Evolutionary conservation across 37 sponge, comb jelly and placozoan genomes (phyloP).

Genomic region (Beroe forskalii): DNA sequence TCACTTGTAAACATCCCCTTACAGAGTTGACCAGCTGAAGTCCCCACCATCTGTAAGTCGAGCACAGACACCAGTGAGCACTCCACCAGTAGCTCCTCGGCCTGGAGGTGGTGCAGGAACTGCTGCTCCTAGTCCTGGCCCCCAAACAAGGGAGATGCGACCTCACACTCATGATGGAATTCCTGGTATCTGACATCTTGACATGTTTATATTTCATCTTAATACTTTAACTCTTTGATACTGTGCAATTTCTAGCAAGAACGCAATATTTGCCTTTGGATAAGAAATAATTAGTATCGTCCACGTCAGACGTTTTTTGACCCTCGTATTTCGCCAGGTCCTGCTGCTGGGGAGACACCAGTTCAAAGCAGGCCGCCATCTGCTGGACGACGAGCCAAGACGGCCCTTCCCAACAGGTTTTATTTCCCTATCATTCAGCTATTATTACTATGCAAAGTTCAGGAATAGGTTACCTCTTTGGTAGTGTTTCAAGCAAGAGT

Average conservation of each 20-base stretch:
- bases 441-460: too few relatives aligned
- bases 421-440: too few relatives aligned
- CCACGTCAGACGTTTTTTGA: too few relatives aligned
- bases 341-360: not conserved
- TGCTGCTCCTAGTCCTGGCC: not conserved
- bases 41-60: not conserved
- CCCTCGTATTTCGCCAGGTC: too few relatives aligned
- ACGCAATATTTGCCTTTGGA: too few relatives aligned
- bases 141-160: not conserved
- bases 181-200: too few relatives aligned
- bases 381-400: conserved; percentile 47
- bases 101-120: not conserved
- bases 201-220: too few relatives aligned
- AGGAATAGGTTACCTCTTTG: too few relatives aligned
- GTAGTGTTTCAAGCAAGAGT: too few relatives aligned
- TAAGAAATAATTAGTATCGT: too few relatives aligned
- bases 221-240: too few relatives aligned
- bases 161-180: conserved; percentile 28
- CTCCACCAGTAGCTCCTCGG: not conserved
- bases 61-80: not conserved
- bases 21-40: not conserved
- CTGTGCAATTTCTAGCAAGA: too few relatives aligned
- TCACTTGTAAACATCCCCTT: not conserved
- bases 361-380: conserved; percentile 41
- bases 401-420: conserved; percentile 4